These are phyloP conservation scores for Drosophila quinaria DNA, from an alignment of 2,888 invertebrate species.

Conservation along the genomic window DNA sequence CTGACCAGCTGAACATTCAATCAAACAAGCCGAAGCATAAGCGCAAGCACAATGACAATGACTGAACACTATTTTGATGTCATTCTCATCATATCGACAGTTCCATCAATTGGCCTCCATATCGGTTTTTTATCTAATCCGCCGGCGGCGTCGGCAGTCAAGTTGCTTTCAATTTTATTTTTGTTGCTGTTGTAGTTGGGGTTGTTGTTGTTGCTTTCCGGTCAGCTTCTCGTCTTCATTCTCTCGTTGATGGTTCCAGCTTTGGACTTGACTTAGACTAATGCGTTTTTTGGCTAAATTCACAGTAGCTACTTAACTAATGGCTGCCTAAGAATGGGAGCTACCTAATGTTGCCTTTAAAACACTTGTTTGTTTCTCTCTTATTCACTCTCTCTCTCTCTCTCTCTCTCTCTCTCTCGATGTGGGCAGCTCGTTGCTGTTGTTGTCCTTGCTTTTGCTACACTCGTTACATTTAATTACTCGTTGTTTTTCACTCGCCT, in stretches of 20 bases:
- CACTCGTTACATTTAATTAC: conserved; percentile 32
- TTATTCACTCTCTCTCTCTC: background rate
- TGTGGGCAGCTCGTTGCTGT: conserved; percentile 35
- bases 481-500: conserved; percentile 28
- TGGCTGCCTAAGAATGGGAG: conserved; percentile 22
- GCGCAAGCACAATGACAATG: conserved; percentile 40
- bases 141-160: conserved; percentile 34
- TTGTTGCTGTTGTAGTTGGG: conserved; percentile 6
- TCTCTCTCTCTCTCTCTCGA: background rate
- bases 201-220: conserved; percentile 39
- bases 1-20: conserved; percentile 49
- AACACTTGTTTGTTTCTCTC: conserved; percentile 47
- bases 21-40: conserved; percentile 28
- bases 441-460: conserved; percentile 47
- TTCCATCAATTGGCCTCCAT: conserved; percentile 43
- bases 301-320: conserved; percentile 12
- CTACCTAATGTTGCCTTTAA: conserved; percentile 38
- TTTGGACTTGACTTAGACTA: conserved; percentile 17
- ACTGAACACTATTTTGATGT: conserved; percentile 34
- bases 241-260: conserved; percentile 10
- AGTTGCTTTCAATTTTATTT: conserved; percentile 5
- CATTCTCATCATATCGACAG: conserved; percentile 14
- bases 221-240: conserved; percentile 24
- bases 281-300: conserved; percentile 22
- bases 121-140: conserved; percentile 40